These are phyloP conservation scores for Fistularia commersonii DNA, from an alignment of 2,797 vertebrate species.

Conservation along the genomic window DNA sequence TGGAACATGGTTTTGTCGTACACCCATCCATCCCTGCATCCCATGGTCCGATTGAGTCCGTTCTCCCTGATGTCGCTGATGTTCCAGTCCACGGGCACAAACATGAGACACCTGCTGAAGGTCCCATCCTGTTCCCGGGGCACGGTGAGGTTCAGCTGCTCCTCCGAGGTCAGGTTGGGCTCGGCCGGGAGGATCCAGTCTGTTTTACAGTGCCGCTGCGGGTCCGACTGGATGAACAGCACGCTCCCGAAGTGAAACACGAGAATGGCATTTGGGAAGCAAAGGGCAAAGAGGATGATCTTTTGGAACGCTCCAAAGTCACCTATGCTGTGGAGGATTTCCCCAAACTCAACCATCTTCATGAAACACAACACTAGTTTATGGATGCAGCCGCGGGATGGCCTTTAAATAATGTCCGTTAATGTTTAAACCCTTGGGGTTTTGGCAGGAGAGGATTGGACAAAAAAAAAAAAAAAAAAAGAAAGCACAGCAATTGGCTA, in stretches of 20 bases:
- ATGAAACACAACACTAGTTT: neutral
- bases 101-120: constrained; percentile 80
- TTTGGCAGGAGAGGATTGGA: neutral
- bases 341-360: constrained; percentile 69
- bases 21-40: constrained; percentile 77
- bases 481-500: too few species aligned
- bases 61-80: constrained; percentile 63
- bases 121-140: constrained; percentile 59
- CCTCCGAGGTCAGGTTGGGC: constrained; percentile 69
- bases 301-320: constrained; percentile 81
- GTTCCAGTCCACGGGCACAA: constrained; percentile 71
- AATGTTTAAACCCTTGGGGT: constrained; percentile 41
- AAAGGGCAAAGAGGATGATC: constrained; percentile 60
- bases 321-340: constrained; percentile 67
- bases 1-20: constrained; percentile 62
- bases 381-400: constrained; percentile 1
- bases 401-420: constrained; percentile 31
- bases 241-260: constrained; percentile 74
- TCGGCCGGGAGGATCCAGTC: constrained; percentile 72
- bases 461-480: neutral
- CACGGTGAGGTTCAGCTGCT: constrained; percentile 78
- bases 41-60: constrained; percentile 70
- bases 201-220: constrained; percentile 75
- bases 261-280: constrained; percentile 58
- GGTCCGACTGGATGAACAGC: constrained; percentile 69